A percentile compares a stretch with the other conserved stretches of the same genome.
phyloP scores from a whole-genome alignment of 23 tunicate species.

The Diplosoma virens region DNA sequence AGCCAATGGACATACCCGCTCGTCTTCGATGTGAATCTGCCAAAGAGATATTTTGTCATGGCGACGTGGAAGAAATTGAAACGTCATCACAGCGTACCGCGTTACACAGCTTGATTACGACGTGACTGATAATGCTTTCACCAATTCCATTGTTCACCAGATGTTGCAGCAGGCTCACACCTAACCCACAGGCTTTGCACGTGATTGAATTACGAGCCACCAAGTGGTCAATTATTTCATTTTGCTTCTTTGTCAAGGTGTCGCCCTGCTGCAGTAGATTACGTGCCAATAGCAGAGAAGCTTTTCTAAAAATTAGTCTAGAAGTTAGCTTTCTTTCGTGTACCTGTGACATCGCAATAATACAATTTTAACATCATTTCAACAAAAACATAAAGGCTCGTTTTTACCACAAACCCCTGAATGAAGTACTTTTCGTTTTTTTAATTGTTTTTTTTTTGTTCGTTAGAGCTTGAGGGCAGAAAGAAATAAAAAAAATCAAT shows the following conservation, averaged over 20 bases:
- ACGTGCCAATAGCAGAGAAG: constrained; percentile 43
- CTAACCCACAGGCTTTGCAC: constrained; percentile 55
- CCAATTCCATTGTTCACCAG: constrained; percentile 31
- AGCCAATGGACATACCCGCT: constrained; percentile 65
- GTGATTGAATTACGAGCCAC: constrained; percentile 31
- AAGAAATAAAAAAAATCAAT: too few species aligned
- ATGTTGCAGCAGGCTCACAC: constrained; percentile 33
- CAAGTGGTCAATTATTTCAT: constrained; percentile 28
- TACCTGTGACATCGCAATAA: too few species aligned
- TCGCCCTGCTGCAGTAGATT: constrained; percentile 69
- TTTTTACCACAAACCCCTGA: too few species aligned
- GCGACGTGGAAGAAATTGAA: not conserved
- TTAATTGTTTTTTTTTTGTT: too few species aligned
- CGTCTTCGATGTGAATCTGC: constrained; percentile 60
- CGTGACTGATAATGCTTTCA: constrained; percentile 28
- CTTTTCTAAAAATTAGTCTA: constrained; percentile 23
- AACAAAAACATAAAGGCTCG: too few species aligned
- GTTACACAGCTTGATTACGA: constrained; percentile 49
- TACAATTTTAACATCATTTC: too few species aligned
- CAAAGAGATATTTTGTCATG: too few species aligned
- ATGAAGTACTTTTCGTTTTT: too few species aligned
- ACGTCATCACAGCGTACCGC: constrained; percentile 25
- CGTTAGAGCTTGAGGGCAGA: too few species aligned
- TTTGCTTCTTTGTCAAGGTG: constrained; percentile 38
- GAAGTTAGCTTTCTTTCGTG: too few species aligned